Conservation (phyloP, 2,113 vertebrate species). For the Brachypteracias leptosomus region DNA sequence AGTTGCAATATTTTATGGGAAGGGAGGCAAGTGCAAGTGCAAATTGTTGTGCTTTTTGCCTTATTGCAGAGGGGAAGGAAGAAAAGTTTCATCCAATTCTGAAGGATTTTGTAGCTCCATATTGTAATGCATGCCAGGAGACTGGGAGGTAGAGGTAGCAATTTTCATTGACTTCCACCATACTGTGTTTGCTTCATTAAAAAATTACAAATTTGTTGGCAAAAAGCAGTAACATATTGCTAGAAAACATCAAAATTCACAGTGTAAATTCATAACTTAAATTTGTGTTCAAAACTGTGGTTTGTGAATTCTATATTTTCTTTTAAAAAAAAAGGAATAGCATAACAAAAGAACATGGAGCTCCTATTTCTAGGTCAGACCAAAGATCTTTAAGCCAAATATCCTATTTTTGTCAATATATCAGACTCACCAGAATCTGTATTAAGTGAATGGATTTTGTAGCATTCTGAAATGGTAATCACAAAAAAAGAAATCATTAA, state of each 20-base stretch:
- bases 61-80: slow-evolving; percentile 7
- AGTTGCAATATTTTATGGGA: slow-evolving; percentile 39
- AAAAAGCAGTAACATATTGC: slow-evolving; percentile 68
- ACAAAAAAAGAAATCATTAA: not conserved
- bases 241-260: slow-evolving; percentile 68
- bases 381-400: not conserved
- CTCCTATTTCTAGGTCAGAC: not conserved
- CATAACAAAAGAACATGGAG: not conserved
- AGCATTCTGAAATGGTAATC: not conserved
- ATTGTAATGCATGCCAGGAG: slow-evolving; percentile 37
- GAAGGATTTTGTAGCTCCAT: slow-evolving; percentile 22
- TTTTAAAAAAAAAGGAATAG: not conserved
- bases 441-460: not conserved
- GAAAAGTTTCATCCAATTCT: slow-evolving; percentile 49
- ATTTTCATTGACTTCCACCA: slow-evolving; percentile 63
- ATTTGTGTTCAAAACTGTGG: slow-evolving; percentile 62
- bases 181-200: slow-evolving; percentile 69
- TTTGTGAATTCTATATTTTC: slow-evolving; percentile 44
- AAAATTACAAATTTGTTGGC: slow-evolving; percentile 67
- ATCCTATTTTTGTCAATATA: not conserved
- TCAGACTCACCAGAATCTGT: not conserved
- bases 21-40: slow-evolving; percentile 24
- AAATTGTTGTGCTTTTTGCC: slow-evolving; percentile 61
- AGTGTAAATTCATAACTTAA: slow-evolving; percentile 60
- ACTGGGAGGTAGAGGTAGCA: slow-evolving; percentile 59